Conservation (phyloP, 2,888 invertebrate genomes). For the Polydrusus cervinus region DNA sequence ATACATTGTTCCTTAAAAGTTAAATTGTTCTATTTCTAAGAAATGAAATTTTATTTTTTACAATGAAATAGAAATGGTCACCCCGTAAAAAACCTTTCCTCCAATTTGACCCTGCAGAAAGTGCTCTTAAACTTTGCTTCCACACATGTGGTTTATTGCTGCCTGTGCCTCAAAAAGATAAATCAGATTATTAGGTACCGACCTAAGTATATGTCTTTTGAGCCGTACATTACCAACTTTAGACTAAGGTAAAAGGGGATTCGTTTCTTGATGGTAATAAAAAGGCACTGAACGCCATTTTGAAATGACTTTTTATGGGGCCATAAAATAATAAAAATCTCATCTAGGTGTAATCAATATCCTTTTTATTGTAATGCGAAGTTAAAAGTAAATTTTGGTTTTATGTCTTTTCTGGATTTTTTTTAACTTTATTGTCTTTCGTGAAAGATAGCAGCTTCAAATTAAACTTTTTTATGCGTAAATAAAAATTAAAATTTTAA, state of each 20-base stretch:
- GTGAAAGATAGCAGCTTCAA: conserved; percentile 12
- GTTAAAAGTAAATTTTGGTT: conserved; percentile 66
- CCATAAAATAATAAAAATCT: conserved; percentile 68
- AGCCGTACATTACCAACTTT: conserved; percentile 61
- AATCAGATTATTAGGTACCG: conserved; percentile 62
- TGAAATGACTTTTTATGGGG: conserved; percentile 66
- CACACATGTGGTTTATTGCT: conserved; percentile 28
- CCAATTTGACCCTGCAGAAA: neutral
- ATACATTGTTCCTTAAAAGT: no score
- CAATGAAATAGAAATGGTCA: neutral
- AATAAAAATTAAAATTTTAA: neutral
- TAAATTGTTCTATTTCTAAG: no score
- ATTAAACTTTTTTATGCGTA: conserved; percentile 19
- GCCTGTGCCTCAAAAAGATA: conserved; percentile 33
- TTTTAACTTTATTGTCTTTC: conserved; percentile 31
- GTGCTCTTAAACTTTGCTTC: conserved; percentile 19
- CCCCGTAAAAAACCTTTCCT: conserved; percentile 1
- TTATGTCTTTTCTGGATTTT: conserved; percentile 45
- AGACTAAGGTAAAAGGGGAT: conserved; percentile 62
- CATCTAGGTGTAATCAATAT: conserved; percentile 67
- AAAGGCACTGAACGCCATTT: conserved; percentile 68
- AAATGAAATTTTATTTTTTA: no score
- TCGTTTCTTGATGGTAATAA: conserved; percentile 62
- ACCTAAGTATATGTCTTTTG: conserved; percentile 63
- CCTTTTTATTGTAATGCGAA: conserved; percentile 66